phyloP scores from a whole-genome alignment of 2,797 vertebrate species.

The Melanotaenia trifasciata region DNA sequence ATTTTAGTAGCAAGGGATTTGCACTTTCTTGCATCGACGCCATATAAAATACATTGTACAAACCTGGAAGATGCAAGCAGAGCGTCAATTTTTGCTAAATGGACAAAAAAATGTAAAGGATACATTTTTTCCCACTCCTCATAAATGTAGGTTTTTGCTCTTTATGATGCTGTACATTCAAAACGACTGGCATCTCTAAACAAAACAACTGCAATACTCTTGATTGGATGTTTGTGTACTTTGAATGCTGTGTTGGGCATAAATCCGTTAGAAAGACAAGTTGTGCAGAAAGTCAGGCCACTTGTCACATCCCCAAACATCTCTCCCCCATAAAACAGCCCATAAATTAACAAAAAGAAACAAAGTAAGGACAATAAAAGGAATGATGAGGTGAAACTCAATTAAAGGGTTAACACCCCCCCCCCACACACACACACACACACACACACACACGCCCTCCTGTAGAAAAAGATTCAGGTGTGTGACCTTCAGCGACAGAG shows the following conservation, averaged over 20 bases:
- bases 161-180: neutral
- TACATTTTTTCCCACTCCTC: neutral
- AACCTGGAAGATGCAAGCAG: neutral
- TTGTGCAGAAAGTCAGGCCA: conserved; percentile 15
- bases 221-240: neutral
- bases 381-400: conserved; percentile 38
- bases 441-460: neutral
- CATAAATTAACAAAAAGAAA: conserved; percentile 66
- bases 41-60: neutral
- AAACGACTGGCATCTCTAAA: no score
- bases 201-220: no score
- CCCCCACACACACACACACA: no score
- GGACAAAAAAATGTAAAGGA: neutral
- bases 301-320: conserved; percentile 7
- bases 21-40: neutral
- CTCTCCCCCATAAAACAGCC: conserved; percentile 44
- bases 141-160: neutral
- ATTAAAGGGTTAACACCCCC: conserved; percentile 39
- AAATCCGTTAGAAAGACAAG: neutral
- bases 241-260: neutral
- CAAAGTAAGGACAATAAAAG: conserved; percentile 49
- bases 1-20: conserved; percentile 12
- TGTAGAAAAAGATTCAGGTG: conserved; percentile 62
- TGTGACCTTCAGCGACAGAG: conserved; percentile 77
- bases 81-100: neutral